phyloP scores from a whole-genome alignment of 2,797 vertebrate genomes.

The Gadopsis marmoratus region DNA sequence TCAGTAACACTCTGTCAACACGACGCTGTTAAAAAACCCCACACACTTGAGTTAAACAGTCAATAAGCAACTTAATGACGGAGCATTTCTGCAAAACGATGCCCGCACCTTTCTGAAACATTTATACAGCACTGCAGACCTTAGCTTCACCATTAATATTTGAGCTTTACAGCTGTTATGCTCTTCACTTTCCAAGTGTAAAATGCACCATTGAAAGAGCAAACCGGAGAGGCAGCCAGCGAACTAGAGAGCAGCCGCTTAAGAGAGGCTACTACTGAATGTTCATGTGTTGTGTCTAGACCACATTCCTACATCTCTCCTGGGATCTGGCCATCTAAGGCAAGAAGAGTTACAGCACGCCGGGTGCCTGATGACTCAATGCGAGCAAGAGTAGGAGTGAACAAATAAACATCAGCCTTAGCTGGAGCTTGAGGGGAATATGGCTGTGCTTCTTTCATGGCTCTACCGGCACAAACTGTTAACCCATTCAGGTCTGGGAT shows the following conservation, averaged over 20 bases:
- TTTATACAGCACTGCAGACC: conserved; percentile 16
- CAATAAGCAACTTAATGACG: conserved; percentile 1
- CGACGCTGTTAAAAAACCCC: neutral
- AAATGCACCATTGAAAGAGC: conserved; percentile 47
- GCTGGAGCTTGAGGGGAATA: conserved; percentile 70
- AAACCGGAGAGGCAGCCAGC: conserved; percentile 32
- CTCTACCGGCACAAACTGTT: conserved; percentile 57
- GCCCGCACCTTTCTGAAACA: neutral
- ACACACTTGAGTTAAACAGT: conserved; percentile 1
- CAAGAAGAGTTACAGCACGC: conserved; percentile 74
- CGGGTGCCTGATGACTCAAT: conserved; percentile 75
- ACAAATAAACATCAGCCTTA: conserved; percentile 82
- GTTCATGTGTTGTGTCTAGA: conserved; percentile 80
- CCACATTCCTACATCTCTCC: conserved; percentile 80
- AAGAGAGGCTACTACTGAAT: conserved; percentile 47
- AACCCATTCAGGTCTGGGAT: conserved; percentile 60
- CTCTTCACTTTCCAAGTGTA: conserved; percentile 31
- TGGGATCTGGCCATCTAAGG: conserved; percentile 84
- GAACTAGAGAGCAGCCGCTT: conserved; percentile 14
- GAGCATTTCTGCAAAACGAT: conserved; percentile 17
- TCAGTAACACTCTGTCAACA: neutral
- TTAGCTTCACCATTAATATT: conserved; percentile 23
- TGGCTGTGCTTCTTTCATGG: conserved; percentile 62
- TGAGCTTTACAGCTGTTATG: conserved; percentile 3
- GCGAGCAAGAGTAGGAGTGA: conserved; percentile 71